Base-by-base conservation (phyloP, 1,140 invertebrate species). In the Pteromalus puparum region DNA sequence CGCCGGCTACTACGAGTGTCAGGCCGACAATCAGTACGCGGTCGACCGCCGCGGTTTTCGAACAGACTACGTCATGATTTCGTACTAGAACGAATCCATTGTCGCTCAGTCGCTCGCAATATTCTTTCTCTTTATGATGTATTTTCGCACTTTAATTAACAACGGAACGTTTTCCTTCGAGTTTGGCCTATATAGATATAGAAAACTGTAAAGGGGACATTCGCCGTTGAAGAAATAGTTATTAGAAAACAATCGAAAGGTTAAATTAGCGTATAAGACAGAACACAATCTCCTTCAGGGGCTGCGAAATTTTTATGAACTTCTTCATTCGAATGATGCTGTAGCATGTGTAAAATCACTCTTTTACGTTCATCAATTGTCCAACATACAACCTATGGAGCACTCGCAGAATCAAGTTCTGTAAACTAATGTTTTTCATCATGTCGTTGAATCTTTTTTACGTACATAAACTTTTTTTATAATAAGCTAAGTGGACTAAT, bases 21-120 rank as follows among this genome's bases (percentile, higher is more conserved):
- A 96, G 86, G 96, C 96, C 7, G 96, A 97, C 86, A 97, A 97
- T 91, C 96, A 96, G 90, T 97, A 96, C 88, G 93, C 96, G 0
- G 95, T 97, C 18, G 96, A 97, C 90, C 93, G 94, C 85, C 91
- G 95, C 81, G 95, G 95, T 77, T 97, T 97, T 86, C 91, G 95
- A 84, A 96, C 95, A 21, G 95, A 96, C 91, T 96, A 96, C 87
- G 95, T 95, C 84, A 95, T 95, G 93, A 93, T 95, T 86, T 94
- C 94, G 42, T 95, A 95, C 88, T 95, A 90, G 93, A 42, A 42
- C 53, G 53, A n/a, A 34, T 7, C 0, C 4, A 74, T 2, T 72
- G 6, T 9, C 10, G 34, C n/a, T n/a, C n/a, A n/a, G n/a, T 74
- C 6, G 21, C 53, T 74, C 30, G 5, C 24, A 73, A 34, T 3